These are phyloP conservation scores for Tragelaphus imberbis DNA, from an alignment of 2,113 vertebrate genomes.

Conservation along the genomic window DNA sequence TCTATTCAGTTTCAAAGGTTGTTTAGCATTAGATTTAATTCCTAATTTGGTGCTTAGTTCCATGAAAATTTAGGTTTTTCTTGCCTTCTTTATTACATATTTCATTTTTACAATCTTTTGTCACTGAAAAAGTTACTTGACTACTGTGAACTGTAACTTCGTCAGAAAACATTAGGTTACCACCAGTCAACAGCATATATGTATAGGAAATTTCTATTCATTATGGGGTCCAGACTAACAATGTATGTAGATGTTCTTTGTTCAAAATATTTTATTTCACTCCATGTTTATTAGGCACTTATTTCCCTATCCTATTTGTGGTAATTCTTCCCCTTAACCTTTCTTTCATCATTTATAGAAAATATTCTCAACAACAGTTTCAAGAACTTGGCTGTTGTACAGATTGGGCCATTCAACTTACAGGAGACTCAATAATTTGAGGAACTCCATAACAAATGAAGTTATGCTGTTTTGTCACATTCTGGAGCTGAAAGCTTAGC, in stretches of 20 bases:
- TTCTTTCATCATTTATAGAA: neutral
- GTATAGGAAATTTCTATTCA: neutral
- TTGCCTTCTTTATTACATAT: neutral
- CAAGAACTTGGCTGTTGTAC: neutral
- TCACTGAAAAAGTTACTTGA: neutral
- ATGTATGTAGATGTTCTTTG: neutral
- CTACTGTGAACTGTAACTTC: neutral
- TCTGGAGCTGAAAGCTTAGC: neutral
- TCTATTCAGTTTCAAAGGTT: neutral
- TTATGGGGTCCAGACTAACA: neutral
- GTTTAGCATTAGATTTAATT: neutral
- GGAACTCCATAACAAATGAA: neutral
- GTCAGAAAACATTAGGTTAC: neutral
- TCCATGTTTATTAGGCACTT: neutral
- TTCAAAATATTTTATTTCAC: neutral
- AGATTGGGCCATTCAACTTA: neutral
- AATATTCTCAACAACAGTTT: neutral
- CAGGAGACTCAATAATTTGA: neutral
- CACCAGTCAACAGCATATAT: neutral
- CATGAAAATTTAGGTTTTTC: neutral
- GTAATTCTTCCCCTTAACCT: neutral
- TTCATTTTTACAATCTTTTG: neutral
- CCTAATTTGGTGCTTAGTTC: neutral
- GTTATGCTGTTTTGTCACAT: neutral
- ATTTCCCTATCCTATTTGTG: neutral